Percentiles rank a stretch among this genome's conserved stretches.
Evolutionary conservation across 2,113 vertebrate genomes (phyloP).

Genomic region (Probosciger aterrimus): DNA sequence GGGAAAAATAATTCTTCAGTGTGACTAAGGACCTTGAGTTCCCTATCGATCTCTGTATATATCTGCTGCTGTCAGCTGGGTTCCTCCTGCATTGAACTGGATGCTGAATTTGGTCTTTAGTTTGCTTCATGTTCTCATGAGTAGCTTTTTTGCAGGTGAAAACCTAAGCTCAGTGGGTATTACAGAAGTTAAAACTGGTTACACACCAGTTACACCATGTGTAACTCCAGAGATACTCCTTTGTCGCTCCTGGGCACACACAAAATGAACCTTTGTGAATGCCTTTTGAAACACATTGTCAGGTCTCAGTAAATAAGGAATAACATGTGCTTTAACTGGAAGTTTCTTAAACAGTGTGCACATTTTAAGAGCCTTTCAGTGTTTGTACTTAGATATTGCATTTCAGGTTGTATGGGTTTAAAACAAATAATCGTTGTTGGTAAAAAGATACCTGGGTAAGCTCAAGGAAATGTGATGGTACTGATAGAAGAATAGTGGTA

Average conservation of each 20-base stretch:
- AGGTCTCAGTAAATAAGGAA: background rate
- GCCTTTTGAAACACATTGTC: background rate
- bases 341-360: background rate
- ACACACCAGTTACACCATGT: fast-evolving
- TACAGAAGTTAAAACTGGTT: background rate
- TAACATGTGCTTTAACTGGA: background rate
- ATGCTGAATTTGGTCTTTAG: background rate
- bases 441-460: background rate
- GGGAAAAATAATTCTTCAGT: background rate
- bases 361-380: background rate
- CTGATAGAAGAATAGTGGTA: background rate
- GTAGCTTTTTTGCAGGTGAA: background rate
- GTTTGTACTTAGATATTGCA: background rate
- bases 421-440: background rate
- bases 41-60: background rate
- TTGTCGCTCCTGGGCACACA: fast-evolving
- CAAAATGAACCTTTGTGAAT: background rate
- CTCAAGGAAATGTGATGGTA: background rate
- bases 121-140: background rate
- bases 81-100: background rate
- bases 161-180: too few relatives aligned
- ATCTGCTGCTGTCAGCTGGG: background rate
- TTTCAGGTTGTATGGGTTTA: background rate
- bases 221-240: background rate
- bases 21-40: background rate